Evolutionary conservation across 1,140 invertebrate genomes (phyloP).

Genomic region (Dreissena rostriformis): DNA sequence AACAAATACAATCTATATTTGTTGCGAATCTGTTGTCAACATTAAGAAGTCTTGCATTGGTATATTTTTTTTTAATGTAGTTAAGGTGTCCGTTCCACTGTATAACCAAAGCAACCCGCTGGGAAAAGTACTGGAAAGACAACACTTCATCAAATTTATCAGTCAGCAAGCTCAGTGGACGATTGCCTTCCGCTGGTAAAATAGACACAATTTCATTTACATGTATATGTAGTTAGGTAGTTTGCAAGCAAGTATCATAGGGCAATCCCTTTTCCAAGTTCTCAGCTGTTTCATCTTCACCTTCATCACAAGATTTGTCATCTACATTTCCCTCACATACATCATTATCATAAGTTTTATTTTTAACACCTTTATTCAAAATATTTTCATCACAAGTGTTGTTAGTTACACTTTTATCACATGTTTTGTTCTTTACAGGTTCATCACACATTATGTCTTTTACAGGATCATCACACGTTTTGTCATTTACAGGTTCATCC

Average conservation of each 20-base stretch:
- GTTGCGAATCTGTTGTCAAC: conserved; percentile 31
- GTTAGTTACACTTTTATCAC: no score
- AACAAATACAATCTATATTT: conserved; percentile 32
- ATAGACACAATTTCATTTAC: conserved; percentile 30
- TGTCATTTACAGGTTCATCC: no score
- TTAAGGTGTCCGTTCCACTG: not conserved
- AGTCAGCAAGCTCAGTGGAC: conserved; percentile 13
- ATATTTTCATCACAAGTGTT: no score
- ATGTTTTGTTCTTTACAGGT: no score
- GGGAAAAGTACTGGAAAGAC: conserved; percentile 29
- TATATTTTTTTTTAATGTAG: conserved; percentile 1
- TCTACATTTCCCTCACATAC: no score
- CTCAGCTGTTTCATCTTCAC: not conserved
- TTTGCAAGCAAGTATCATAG: conserved; percentile 4
- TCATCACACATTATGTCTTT: no score
- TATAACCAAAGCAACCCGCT: conserved; percentile 17
- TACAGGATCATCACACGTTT: no score
- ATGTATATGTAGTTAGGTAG: not conserved
- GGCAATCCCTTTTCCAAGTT: conserved; percentile 10
- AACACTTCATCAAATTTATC: conserved; percentile 1
- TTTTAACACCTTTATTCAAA: no score
- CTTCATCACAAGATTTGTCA: not conserved
- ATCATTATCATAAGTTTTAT: no score
- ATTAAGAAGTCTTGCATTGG: conserved; percentile 26
- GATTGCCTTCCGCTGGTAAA: conserved; percentile 21